A percentile compares a stretch with the other conserved stretches of the same genome.
Evolutionary conservation across 2,888 invertebrate species (phyloP).

Genomic region (Philopedon plagiatum): DNA sequence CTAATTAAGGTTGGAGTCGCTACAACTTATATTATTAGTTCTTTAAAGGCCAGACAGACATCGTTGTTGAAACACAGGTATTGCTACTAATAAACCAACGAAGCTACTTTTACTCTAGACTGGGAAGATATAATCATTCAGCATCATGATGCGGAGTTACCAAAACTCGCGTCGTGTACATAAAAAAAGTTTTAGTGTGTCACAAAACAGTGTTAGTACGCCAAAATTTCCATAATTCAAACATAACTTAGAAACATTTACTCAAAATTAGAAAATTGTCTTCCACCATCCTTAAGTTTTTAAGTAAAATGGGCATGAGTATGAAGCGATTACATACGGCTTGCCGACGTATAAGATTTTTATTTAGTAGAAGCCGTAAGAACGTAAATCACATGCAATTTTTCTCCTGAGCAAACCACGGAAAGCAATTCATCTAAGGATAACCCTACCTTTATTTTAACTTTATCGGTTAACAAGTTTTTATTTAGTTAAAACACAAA

Average conservation of each 20-base stretch:
- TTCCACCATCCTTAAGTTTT: constrained; percentile 5
- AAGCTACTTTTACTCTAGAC: too few relatives aligned
- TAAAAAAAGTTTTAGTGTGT: too few relatives aligned
- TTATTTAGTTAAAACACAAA: neutral
- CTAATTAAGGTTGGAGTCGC: constrained; percentile 8
- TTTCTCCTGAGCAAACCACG: constrained; percentile 12
- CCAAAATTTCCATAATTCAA: too few relatives aligned
- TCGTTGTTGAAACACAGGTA: too few relatives aligned
- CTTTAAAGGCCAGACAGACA: neutral
- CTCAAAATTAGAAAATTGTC: too few relatives aligned
- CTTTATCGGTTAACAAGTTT: constrained; percentile 4
- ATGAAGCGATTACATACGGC: constrained; percentile 10
- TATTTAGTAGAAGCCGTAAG: constrained; percentile 16
- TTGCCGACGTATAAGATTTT: constrained; percentile 16
- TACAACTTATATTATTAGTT: neutral
- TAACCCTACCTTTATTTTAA: constrained; percentile 8
- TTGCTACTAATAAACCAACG: too few relatives aligned
- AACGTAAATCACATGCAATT: constrained; percentile 21
- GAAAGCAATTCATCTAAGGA: constrained; percentile 11
- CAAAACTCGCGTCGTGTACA: too few relatives aligned
- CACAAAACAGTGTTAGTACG: too few relatives aligned
- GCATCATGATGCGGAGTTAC: too few relatives aligned
- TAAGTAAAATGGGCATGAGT: neutral
- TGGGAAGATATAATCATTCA: too few relatives aligned
- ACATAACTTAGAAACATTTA: neutral